Conservation (phyloP, 2,797 vertebrate species). For the Geotrypetes seraphini region DNA sequence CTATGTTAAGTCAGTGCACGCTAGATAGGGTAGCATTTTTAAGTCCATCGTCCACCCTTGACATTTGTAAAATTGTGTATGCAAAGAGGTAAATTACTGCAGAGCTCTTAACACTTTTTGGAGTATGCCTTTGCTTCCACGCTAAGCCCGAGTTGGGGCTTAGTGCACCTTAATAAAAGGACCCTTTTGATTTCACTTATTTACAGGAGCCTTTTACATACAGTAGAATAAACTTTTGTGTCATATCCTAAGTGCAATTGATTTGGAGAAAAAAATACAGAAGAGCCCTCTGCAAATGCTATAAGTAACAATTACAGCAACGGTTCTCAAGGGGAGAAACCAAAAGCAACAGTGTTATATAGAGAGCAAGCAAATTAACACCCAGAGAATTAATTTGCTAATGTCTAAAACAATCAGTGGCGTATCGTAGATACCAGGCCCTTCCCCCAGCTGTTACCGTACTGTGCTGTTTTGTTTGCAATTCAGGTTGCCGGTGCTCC, state of each 20-base stretch:
- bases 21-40: too few relatives aligned
- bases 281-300: too few relatives aligned
- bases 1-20: too few relatives aligned
- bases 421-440: slow-evolving; percentile 15
- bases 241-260: slow-evolving; percentile 7
- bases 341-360: slow-evolving; percentile 13
- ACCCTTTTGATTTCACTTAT: too few relatives aligned
- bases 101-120: too few relatives aligned
- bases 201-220: too few relatives aligned
- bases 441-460: not conserved
- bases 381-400: slow-evolving; percentile 16
- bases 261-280: not conserved
- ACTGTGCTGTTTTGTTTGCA: not conserved
- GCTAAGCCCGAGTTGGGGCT: too few relatives aligned
- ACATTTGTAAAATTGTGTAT: too few relatives aligned
- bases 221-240: not conserved
- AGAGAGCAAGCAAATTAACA: slow-evolving; percentile 31
- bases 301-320: slow-evolving; percentile 15
- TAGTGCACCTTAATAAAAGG: too few relatives aligned
- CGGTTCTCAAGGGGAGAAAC: slow-evolving; percentile 10
- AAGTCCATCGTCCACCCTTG: too few relatives aligned
- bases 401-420: slow-evolving; percentile 29
- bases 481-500: slow-evolving; percentile 1
- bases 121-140: too few relatives aligned
- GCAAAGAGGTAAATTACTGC: too few relatives aligned